Conservation (phyloP, 2,113 vertebrate species). For the Sylvietta virens region DNA sequence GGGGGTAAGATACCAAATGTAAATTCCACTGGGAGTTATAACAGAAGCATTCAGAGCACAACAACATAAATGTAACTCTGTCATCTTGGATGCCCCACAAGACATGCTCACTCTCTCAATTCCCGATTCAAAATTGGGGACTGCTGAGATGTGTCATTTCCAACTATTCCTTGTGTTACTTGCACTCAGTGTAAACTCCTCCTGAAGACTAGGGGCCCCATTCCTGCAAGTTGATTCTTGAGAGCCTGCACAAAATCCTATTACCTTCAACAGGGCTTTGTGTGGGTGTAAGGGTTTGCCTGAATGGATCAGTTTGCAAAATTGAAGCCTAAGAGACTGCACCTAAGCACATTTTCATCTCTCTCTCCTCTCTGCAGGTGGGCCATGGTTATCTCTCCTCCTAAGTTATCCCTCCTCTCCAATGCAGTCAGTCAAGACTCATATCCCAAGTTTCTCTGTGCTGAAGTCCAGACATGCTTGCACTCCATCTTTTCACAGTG, state of each 20-base stretch:
- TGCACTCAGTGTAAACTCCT: background rate
- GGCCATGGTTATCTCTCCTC: background rate
- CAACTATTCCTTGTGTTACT: background rate
- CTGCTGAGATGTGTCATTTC: background rate
- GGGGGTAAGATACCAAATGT: background rate
- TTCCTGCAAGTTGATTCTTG: background rate
- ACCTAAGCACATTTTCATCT: background rate
- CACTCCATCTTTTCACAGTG: background rate
- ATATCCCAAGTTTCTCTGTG: background rate
- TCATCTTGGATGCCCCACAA: background rate
- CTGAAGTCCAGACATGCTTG: background rate
- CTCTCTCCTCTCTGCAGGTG: background rate
- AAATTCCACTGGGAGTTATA: background rate
- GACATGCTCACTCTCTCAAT: background rate
- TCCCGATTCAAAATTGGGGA: background rate
- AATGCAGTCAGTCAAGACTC: background rate
- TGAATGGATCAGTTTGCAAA: background rate
- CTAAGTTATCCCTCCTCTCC: background rate
- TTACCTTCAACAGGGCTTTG: background rate
- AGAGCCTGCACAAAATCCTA: background rate
- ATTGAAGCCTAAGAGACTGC: background rate
- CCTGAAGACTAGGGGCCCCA: rapidly evolving
- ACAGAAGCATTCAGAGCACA: background rate
- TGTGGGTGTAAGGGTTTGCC: background rate
- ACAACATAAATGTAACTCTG: background rate